These are phyloP conservation scores for Zaprionus ghesquierei DNA, from an alignment of 1,140 invertebrate species.

Conservation along the genomic window DNA sequence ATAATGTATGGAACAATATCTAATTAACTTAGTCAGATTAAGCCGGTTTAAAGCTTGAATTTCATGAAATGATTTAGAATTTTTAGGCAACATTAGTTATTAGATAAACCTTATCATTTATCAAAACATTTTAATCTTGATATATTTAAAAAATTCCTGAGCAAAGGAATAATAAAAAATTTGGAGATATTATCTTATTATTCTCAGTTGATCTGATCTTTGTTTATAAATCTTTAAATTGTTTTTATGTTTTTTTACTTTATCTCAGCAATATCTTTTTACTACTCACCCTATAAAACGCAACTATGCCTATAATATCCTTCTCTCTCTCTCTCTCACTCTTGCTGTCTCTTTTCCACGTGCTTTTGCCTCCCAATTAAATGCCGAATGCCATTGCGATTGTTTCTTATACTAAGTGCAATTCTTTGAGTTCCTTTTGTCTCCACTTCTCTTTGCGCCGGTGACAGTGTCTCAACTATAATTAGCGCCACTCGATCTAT, in stretches of 20 bases:
- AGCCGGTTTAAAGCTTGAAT: no score
- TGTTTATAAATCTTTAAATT: neutral
- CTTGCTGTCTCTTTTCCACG: neutral
- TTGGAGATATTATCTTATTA: no score
- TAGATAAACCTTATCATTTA: no score
- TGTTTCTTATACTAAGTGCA: constrained; percentile 16
- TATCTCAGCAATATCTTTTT: neutral
- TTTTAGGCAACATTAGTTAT: no score
- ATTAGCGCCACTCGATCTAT: constrained; percentile 44
- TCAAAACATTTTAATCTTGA: no score
- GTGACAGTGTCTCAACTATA: constrained; percentile 32
- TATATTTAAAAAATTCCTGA: no score
- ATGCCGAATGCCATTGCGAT: constrained; percentile 52
- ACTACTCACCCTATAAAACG: neutral
- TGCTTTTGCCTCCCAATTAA: constrained; percentile 45
- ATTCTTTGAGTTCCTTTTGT: constrained; percentile 27
- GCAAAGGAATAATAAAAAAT: no score
- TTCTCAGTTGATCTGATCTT: no score
- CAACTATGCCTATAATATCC: neutral
- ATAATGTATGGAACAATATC: no score
- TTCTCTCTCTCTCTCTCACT: neutral
- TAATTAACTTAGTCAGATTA: neutral
- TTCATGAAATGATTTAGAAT: no score
- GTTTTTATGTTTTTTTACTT: neutral
- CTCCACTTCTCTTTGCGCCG: neutral